Evolutionary conservation across 2,888 invertebrate species (phyloP), one percentile per base, ranked within the genome.

Genomic region (Ametastegia equiseti): DNA sequence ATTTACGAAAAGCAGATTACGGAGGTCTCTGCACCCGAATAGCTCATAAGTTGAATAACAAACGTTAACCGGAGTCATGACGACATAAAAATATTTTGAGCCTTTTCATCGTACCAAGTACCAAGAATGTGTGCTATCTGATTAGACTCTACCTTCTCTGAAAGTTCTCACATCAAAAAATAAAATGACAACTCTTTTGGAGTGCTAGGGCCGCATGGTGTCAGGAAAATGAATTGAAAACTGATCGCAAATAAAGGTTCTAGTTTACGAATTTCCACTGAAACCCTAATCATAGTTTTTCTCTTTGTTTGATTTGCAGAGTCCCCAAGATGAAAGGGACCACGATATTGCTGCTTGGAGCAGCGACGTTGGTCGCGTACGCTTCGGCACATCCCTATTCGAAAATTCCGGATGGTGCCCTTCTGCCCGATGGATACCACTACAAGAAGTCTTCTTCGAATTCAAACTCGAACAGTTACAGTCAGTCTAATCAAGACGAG

Each of bases 311-410:
- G 9, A 80, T 36, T 83, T 84, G 0, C 82, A 88, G 88, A 83
- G 85, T 63, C 78, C 78, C 78, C 78, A 78, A 78, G 27, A 89
- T 89, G 88, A 86, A 81, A 80, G 81, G 84, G 82, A 82, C 82
- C 23, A 82, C 84, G 80, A 82, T 84, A 82, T 80, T 87, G 42
- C 81, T 88, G 83, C 83, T 88, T 27, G 85, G 84, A 75, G 84
- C 87, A 81, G 86, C 83, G 78, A 82, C 85, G 77, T 86, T 86
- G 60, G 82, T 60, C 67, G 83, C 83, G 19, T 82, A 82, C 36
- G 85, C 73, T 33, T 83, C 84, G 54, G 87, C 85, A 13, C 82
- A 83, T 7, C 86, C 88, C 1, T 86, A 88, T 50, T 84, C 86
- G 1, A 84, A 83, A 27, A 83, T 85, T n/a, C 54, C 82, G 13